phyloP scores from a whole-genome alignment of 2,797 vertebrate species.

The Sternotherus odoratus region DNA sequence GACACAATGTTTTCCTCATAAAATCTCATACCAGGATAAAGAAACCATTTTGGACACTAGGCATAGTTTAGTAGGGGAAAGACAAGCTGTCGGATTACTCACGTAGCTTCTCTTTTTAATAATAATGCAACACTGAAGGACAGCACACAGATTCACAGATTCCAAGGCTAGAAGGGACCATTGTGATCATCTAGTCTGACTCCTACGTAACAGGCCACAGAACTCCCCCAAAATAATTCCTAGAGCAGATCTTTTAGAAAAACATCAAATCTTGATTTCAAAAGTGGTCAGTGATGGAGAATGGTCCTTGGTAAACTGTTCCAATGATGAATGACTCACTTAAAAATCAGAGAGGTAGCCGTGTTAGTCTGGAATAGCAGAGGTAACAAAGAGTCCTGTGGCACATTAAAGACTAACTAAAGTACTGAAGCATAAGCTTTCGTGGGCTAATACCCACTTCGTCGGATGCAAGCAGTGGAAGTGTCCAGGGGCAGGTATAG shows the following conservation, averaged over 20 bases:
- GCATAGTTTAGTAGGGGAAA: not conserved
- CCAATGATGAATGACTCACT: not conserved
- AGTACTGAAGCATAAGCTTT: no score
- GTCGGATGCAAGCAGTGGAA: no score
- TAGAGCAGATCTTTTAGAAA: not conserved
- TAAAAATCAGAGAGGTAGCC: no score
- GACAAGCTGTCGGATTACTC: accelerated
- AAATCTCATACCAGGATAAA: not conserved
- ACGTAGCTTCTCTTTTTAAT: not conserved
- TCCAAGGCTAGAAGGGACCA: not conserved
- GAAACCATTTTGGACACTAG: accelerated
- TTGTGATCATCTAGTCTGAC: not conserved
- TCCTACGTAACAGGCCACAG: not conserved
- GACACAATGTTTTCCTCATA: not conserved
- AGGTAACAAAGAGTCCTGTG: no score
- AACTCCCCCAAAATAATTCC: not conserved
- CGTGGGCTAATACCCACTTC: no score
- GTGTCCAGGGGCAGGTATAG: no score
- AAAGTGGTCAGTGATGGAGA: not conserved
- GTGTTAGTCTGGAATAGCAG: no score
- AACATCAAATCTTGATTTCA: not conserved
- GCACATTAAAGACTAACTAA: no score
- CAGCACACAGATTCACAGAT: not conserved
- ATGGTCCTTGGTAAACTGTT: not conserved
- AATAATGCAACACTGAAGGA: not conserved